Evolutionary conservation across 2,797 vertebrate genomes (phyloP), one percentile per base, ranked within the genome.

Genomic region (Bradypodion pumilum): DNA sequence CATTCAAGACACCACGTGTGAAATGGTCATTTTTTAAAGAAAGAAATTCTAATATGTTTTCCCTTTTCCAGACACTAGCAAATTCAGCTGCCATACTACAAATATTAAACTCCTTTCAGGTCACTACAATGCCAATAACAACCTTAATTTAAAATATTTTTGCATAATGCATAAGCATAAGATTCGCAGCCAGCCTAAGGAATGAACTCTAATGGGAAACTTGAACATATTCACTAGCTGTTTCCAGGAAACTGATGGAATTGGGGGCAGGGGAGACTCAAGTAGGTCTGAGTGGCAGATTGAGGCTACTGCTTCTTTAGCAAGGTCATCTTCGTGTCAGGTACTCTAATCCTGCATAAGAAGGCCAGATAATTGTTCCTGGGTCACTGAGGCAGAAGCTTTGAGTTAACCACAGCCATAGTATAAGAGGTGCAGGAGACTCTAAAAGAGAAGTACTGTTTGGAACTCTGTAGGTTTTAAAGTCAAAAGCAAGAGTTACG

Each of bases 111-210:
- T 89, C 29, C 8, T 90, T 88, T 82, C 81, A 90, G 85, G 78
- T 82, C 0, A 0, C 56, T 76, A 40, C 21, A 1, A 0, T 85
- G 52, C 69, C 63, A 88, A 78, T 74, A 91, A 74, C 66, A 91
- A 29, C n/a, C 86, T 89, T 84, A 73, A 42, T 2, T 0, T 87
- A 90, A 90, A 29, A 74, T 81, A 80, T 65, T 79, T 80, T 15
- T 92, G 88, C 89, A 90, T 93, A 87, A 90, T 91, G 90, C 86
- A 89, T 82, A 74, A 90, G 4, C 23, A 65, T 59, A 80, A 84
- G 76, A 89, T 81, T 89, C 40, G 87, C 84, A 89, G 82, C 49
- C 84, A 89, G 32, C 60, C 81, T 86, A 83, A 88, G 91, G 68
- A 86, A 87, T 89, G 78, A 27, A 66, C 75, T 88, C 86, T 78